These are phyloP conservation scores for Charaxes varanes DNA, from an alignment of 1,140 invertebrate species.

Conservation along the genomic window DNA sequence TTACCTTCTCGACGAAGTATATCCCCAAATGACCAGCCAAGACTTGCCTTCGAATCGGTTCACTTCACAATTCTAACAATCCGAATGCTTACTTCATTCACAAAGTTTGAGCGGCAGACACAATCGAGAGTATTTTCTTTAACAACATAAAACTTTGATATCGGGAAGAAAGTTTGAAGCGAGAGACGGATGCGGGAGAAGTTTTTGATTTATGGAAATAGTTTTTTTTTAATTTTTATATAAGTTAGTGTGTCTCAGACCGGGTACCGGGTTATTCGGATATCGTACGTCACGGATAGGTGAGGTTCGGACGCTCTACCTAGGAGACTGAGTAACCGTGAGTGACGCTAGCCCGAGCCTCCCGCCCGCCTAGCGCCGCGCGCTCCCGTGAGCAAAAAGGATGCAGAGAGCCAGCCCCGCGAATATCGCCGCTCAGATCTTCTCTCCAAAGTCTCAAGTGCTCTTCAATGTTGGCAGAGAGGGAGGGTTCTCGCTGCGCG, in stretches of 20 bases:
- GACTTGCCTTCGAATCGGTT: constrained; percentile 33
- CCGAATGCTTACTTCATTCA: constrained; percentile 50
- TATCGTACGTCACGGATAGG: constrained; percentile 63
- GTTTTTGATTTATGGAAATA: constrained; percentile 2
- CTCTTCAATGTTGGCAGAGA: constrained; percentile 54
- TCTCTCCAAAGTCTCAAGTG: constrained; percentile 64
- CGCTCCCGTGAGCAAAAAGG: constrained; percentile 60
- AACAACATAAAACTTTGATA: constrained; percentile 11
- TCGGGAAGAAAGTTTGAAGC: constrained; percentile 12
- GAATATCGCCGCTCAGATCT: constrained; percentile 65
- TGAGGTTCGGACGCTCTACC: constrained; percentile 65
- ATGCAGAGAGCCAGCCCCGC: constrained; percentile 58
- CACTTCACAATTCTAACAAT: constrained; percentile 52
- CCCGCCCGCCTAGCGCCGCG: constrained; percentile 61
- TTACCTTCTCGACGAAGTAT: constrained; percentile 59
- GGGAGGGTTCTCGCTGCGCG: constrained; percentile 50
- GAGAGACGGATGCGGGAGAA: constrained; percentile 1
- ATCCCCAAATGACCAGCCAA: constrained; percentile 48
- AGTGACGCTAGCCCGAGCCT: constrained; percentile 56
- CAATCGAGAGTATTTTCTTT: constrained; percentile 8
- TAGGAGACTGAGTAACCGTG: constrained; percentile 62
- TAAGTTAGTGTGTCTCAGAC: too few relatives aligned
- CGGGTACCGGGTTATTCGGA: constrained; percentile 61
- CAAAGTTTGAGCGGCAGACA: constrained; percentile 24
- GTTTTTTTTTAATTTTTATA: constrained; percentile 30